These are phyloP conservation scores for human DNA, from an alignment of 2,113 vertebrate species.

Conservation along the genomic window DNA sequence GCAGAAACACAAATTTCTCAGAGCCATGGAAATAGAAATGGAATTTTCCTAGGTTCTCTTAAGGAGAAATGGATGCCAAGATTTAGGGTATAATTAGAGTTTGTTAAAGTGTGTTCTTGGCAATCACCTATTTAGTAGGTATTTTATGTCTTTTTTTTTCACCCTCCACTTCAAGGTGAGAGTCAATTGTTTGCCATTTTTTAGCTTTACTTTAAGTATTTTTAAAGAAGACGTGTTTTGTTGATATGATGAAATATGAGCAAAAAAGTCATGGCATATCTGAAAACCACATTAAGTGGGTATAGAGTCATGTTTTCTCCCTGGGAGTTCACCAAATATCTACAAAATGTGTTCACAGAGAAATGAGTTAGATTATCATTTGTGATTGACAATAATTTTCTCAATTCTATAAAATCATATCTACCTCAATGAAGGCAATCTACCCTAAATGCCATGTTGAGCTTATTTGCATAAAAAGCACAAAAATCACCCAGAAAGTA, in stretches of 20 bases:
- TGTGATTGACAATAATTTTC: neutral
- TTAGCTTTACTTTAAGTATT: neutral
- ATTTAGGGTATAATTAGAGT: conserved; percentile 46
- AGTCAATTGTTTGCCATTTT: neutral
- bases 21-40: neutral
- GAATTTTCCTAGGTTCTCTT: conserved; percentile 48
- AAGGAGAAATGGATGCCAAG: conserved; percentile 49
- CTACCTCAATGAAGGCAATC: neutral
- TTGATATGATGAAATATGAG: neutral
- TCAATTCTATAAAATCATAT: neutral
- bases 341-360: neutral
- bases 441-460: neutral
- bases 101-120: conserved; percentile 56
- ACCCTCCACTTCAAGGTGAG: neutral
- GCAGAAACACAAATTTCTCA: conserved; percentile 5
- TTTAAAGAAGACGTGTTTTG: neutral
- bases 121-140: neutral
- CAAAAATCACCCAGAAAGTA: neutral
- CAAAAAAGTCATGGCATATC: neutral
- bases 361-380: neutral
- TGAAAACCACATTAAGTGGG: neutral
- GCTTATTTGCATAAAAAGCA: neutral
- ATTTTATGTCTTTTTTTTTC: neutral
- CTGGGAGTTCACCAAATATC: neutral
- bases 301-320: neutral